Percentiles rank a stretch among this genome's conserved stretches.
Evolutionary conservation across 2,797 vertebrate genomes (phyloP).

Genomic region (Pteropus rufus): DNA sequence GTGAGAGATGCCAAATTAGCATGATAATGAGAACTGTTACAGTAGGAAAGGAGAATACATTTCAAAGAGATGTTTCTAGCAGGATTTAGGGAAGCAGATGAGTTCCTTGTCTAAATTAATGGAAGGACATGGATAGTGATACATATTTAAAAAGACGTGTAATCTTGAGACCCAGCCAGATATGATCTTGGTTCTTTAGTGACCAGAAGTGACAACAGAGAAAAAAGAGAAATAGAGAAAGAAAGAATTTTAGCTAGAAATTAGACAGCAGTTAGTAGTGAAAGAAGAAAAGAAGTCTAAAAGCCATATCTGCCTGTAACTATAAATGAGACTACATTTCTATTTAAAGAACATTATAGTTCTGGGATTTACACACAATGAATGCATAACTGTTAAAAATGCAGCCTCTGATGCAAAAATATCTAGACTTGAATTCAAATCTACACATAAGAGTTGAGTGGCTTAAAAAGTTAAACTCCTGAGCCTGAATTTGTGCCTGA

Average conservation of each 20-base stretch:
- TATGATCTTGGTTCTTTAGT: neutral
- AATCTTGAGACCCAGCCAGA: neutral
- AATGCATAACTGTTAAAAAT: neutral
- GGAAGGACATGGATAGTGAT: neutral
- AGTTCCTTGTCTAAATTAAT: neutral
- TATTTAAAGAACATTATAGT: neutral
- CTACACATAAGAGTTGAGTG: neutral
- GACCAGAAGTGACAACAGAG: neutral
- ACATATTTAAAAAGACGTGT: neutral
- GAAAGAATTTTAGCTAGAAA: neutral
- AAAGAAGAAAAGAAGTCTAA: neutral
- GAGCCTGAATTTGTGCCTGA: neutral
- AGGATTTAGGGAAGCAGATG: neutral
- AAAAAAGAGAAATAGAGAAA: neutral
- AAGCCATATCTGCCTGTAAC: neutral
- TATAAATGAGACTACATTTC: neutral
- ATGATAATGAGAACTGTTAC: neutral
- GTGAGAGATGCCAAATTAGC: neutral
- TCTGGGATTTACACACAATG: neutral
- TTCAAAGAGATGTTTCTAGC: slow-evolving; percentile 7
- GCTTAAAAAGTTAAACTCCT: neutral
- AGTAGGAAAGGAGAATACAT: neutral
- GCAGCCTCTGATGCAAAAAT: neutral
- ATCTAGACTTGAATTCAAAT: neutral
- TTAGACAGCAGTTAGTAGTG: neutral